Conservation (phyloP, 2,888 invertebrate species). For the Stomorhina lunata region DNA sequence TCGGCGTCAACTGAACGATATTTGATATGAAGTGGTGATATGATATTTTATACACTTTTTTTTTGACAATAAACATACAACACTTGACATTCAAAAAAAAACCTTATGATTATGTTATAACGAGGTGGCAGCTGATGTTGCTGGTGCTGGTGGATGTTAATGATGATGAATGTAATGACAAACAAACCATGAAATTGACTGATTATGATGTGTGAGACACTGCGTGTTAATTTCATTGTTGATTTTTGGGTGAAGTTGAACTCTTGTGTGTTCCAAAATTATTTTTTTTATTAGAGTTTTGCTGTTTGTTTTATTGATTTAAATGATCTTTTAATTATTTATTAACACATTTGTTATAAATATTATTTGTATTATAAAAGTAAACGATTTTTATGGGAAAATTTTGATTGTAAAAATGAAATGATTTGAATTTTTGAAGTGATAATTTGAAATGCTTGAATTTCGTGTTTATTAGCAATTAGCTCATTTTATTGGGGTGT, state of each 20-base stretch:
- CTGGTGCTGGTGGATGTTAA: background rate
- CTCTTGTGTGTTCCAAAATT: background rate
- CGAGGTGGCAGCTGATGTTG: no score
- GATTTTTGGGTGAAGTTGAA: background rate
- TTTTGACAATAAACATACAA: constrained; percentile 40
- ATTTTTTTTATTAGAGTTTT: background rate
- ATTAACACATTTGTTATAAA: background rate
- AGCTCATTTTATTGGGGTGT: background rate
- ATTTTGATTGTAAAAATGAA: no score
- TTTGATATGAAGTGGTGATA: constrained; percentile 13
- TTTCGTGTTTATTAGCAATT: background rate
- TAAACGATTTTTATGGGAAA: no score
- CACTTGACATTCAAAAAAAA: constrained; percentile 27
- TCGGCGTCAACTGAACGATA: background rate
- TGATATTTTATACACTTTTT: constrained; percentile 15
- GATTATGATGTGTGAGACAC: constrained; percentile 1
- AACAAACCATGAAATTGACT: constrained; percentile 2
- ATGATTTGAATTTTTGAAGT: background rate
- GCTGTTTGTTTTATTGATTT: background rate
- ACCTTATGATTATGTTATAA: background rate
- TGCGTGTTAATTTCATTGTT: background rate
- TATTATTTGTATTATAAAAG: no score
- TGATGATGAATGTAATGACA: constrained; percentile 4
- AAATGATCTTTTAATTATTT: constrained; percentile 27
- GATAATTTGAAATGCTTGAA: background rate